phyloP scores from a whole-genome alignment of 2,113 vertebrate genomes.

The Lichenostomus cassidix region DNA sequence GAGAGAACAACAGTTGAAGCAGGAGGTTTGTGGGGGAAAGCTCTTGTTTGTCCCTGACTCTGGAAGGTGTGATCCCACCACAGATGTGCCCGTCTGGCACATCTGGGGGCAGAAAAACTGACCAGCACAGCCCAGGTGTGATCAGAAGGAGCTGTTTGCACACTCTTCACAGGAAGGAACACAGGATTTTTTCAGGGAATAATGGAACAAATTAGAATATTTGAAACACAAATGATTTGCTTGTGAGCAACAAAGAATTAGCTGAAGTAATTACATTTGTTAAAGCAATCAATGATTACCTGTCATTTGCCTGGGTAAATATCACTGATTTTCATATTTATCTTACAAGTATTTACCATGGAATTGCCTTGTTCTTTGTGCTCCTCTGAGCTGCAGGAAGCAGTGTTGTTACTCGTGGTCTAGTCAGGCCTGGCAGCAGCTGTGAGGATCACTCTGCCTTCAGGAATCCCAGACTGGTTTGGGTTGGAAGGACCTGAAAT shows the following conservation, averaged over 20 bases:
- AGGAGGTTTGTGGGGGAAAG: background rate
- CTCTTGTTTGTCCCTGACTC: background rate
- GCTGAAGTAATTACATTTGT: background rate
- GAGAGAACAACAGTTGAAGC: background rate
- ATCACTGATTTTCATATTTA: background rate
- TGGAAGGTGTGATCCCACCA: background rate
- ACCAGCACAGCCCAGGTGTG: background rate
- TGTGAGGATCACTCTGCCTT: background rate
- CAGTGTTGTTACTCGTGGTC: fast-evolving
- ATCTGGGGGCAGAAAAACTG: background rate
- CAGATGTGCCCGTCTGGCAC: background rate
- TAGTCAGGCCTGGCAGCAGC: background rate
- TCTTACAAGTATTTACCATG: background rate
- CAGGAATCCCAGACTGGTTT: background rate
- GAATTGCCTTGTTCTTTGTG: fast-evolving
- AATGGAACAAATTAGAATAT: background rate
- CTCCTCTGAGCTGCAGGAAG: background rate
- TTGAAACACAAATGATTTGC: background rate
- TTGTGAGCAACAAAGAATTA: background rate
- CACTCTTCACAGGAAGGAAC: background rate
- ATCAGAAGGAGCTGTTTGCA: background rate
- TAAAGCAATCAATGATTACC: background rate
- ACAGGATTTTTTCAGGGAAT: background rate
- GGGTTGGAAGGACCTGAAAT: background rate
- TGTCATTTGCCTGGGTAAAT: background rate